phyloP scores from a whole-genome alignment of 2,888 invertebrate genomes.

The Polyploca ridens region DNA sequence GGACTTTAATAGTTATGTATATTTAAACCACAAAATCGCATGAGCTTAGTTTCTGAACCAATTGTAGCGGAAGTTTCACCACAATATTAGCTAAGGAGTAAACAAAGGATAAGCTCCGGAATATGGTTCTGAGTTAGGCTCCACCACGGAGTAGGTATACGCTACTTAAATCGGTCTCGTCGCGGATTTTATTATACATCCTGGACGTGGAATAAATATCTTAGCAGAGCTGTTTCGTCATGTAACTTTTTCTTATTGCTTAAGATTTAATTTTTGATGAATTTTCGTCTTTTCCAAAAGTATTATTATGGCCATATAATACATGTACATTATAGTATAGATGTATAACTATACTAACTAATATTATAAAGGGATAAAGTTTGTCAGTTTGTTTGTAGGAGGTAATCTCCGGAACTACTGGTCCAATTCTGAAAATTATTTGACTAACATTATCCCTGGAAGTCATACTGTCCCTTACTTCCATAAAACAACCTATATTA shows the following conservation, averaged over 20 bases:
- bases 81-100: constrained; percentile 40
- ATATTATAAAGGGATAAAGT: no score
- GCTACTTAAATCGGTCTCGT: constrained; percentile 52
- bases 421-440: no score
- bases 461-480: no score
- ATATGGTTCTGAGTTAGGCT: constrained; percentile 62
- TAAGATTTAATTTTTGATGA: neutral
- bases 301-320: no score
- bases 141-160: constrained; percentile 41
- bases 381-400: no score
- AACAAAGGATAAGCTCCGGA: constrained; percentile 62
- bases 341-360: no score
- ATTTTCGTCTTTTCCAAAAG: neutral
- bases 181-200: constrained; percentile 50
- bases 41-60: constrained; percentile 11
- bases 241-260: constrained; percentile 27
- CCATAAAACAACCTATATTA: no score
- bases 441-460: no score
- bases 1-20: neutral
- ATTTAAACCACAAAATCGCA: constrained; percentile 6
- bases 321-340: no score
- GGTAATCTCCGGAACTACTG: no score
- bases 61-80: constrained; percentile 23
- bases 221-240: constrained; percentile 26
- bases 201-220: constrained; percentile 59